phyloP scores from a whole-genome alignment of 1,140 invertebrate species.

The Eumeta japonica region DNA sequence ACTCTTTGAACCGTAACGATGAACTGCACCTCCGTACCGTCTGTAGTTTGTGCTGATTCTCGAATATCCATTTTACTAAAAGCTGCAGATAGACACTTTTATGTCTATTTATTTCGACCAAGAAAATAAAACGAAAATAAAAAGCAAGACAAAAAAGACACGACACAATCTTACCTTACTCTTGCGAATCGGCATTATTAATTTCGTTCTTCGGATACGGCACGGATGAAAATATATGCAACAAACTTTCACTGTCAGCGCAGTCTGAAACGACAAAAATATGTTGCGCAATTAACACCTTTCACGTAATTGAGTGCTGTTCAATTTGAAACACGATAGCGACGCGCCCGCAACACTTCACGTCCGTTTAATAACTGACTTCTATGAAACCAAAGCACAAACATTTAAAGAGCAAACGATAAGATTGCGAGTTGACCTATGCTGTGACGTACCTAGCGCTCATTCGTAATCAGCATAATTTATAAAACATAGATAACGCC shows the following conservation, averaged over 20 bases:
- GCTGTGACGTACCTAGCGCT: too few species aligned
- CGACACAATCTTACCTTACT: slow-evolving; percentile 46
- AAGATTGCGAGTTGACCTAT: slow-evolving; percentile 49
- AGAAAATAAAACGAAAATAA: slow-evolving; percentile 4
- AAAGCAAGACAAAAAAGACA: slow-evolving; percentile 1
- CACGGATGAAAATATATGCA: too few species aligned
- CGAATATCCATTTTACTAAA: slow-evolving; percentile 59
- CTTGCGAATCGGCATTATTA: slow-evolving; percentile 47
- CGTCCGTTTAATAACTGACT: slow-evolving; percentile 44
- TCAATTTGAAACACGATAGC: too few species aligned
- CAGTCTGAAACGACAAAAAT: too few species aligned
- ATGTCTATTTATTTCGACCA: too few species aligned
- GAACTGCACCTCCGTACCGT: slow-evolving; percentile 48
- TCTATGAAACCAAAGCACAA: slow-evolving; percentile 40
- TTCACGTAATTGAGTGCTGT: too few species aligned
- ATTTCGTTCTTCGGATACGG: not conserved
- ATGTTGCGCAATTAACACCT: too few species aligned
- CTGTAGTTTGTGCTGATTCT: slow-evolving; percentile 62
- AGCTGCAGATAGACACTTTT: slow-evolving; percentile 33
- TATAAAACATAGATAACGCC: slow-evolving; percentile 40
- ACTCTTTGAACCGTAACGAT: slow-evolving; percentile 44
- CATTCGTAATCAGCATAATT: slow-evolving; percentile 47
- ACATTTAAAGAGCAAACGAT: slow-evolving; percentile 51
- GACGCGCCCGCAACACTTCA: too few species aligned
- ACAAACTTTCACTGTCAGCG: too few species aligned